Base-by-base conservation (phyloP, 2,113 vertebrate genomes). In the Nibea coibor region DNA sequence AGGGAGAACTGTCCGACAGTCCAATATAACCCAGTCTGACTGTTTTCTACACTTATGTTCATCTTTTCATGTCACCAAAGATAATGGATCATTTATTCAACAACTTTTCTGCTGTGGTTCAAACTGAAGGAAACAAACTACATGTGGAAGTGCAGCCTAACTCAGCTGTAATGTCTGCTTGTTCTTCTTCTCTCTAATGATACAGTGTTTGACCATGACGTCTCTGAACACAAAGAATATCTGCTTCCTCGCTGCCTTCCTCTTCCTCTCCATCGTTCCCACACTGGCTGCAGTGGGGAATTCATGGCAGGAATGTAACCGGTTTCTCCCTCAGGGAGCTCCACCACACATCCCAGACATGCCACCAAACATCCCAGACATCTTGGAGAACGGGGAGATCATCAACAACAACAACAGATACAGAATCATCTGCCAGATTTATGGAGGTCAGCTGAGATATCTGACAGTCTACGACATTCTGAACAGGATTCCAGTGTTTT, bases 401-500 rank as follows among this genome's bases (percentile, higher is more conserved):
- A 12, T 0, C 12, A 1, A 45, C 10, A 12, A 45, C n/a, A n/a
- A n/a, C n/a, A 80, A 63, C 20, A 50, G 57, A 6, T 88, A 88
- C 56, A 90, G 81, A 45, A 0, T 39, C 9, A 83, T 90, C 7
- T 90, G 87, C 72, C 88, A 92, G 74, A 59, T 39, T 8, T 86
- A 15, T 6, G 1, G 11, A 0, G 20, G 75, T 12, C 1, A 8
- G 31, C 2, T 3, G 2, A 67, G 22, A 3, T 90, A 87, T 65
- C 56, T 88, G 58, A 90, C 88, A 2, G 76, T 90, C 31, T 92
- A 89, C 4, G 78, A 91, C 71, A 78, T 28, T 0, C 0, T 0
- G 0, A 86, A 81, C 62, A 84, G n/a, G 81, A 92, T 90, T 17
- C 90, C 90, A 5, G 85, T 89, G 73, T 90, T 90, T 84, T 92